phyloP scores from a whole-genome alignment of 2,797 vertebrate species.

The Oreonectes daqikongensis region DNA sequence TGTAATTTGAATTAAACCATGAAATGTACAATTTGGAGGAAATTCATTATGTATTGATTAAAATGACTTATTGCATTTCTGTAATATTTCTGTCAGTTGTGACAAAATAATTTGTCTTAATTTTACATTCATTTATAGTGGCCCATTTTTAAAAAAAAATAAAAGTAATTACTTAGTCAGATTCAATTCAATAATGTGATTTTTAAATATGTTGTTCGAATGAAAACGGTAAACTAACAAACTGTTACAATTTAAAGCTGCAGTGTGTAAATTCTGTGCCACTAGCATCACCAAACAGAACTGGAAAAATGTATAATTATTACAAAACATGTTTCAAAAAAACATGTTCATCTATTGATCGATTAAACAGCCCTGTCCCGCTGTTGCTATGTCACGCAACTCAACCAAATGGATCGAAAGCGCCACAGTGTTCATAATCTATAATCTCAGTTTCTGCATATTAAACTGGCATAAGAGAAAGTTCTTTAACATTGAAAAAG shows the following conservation, averaged over 20 bases:
- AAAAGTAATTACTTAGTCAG: constrained; percentile 71
- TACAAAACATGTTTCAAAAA: not conserved
- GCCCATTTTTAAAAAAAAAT: constrained; percentile 71
- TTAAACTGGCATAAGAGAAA: not conserved
- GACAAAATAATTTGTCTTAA: constrained; percentile 59
- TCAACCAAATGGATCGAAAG: constrained; percentile 8
- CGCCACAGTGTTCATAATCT: not conserved
- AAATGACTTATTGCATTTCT: constrained; percentile 68
- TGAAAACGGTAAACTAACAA: constrained; percentile 62
- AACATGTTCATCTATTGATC: constrained; percentile 52
- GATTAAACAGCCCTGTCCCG: no score
- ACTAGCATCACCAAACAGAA: no score
- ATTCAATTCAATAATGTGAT: constrained; percentile 59
- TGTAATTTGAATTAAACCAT: no score
- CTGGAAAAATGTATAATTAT: not conserved
- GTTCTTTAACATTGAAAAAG: not conserved
- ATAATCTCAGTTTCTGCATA: not conserved
- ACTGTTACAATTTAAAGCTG: constrained; percentile 46
- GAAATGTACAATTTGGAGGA: not conserved
- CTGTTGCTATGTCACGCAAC: constrained; percentile 10
- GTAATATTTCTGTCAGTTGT: constrained; percentile 1
- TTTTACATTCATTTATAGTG: constrained; percentile 77
- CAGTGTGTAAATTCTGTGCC: not conserved
- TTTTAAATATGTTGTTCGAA: constrained; percentile 63
- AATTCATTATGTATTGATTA: not conserved